A percentile compares a stretch with the other conserved stretches of the same genome.
Conservation (phyloP, 2,113 vertebrate genomes). For the Oncorhynchus mykiss region DNA sequence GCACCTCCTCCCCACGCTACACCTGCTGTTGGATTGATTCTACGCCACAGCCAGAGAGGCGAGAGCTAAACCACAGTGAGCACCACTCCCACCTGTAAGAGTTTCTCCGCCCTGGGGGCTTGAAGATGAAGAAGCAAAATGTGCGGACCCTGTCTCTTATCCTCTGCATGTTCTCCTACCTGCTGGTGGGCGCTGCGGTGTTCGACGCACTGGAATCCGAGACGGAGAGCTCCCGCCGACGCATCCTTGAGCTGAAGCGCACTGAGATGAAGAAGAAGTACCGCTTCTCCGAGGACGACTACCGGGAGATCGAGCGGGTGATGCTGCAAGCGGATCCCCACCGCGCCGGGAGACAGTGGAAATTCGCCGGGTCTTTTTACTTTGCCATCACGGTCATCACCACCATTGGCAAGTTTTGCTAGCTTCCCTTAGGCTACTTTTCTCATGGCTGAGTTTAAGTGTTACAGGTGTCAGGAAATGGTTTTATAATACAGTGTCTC, state of each 20-base stretch:
- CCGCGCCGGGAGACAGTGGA: conserved; percentile 92
- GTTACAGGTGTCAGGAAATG: neutral
- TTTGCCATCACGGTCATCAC: conserved; percentile 98
- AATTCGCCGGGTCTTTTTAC: conserved; percentile 97
- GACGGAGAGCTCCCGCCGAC: conserved; percentile 84
- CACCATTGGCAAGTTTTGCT: conserved; percentile 86
- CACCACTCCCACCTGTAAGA: conserved; percentile 59
- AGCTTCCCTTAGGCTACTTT: neutral
- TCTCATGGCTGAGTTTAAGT: neutral
- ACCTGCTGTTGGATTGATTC: conserved; percentile 2
- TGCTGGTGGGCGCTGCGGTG: conserved; percentile 95
- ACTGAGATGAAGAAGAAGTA: conserved; percentile 88
- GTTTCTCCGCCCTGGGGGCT: conserved; percentile 28
- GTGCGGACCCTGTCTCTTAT: conserved; percentile 88
- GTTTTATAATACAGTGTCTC: neutral
- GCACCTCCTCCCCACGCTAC: neutral
- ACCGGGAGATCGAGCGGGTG: conserved; percentile 91
- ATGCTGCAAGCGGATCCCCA: conserved; percentile 89
- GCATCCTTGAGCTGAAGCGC: conserved; percentile 89
- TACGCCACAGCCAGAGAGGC: conserved; percentile 54
- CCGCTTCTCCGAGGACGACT: conserved; percentile 87
- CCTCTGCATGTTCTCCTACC: conserved; percentile 92
- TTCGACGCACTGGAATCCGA: conserved; percentile 97
- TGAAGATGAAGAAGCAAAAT: conserved; percentile 90
- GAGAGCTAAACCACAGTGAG: conserved; percentile 25